These are phyloP conservation scores for Diceros bicornis DNA, from an alignment of 2,797 vertebrate species.

Conservation along the genomic window DNA sequence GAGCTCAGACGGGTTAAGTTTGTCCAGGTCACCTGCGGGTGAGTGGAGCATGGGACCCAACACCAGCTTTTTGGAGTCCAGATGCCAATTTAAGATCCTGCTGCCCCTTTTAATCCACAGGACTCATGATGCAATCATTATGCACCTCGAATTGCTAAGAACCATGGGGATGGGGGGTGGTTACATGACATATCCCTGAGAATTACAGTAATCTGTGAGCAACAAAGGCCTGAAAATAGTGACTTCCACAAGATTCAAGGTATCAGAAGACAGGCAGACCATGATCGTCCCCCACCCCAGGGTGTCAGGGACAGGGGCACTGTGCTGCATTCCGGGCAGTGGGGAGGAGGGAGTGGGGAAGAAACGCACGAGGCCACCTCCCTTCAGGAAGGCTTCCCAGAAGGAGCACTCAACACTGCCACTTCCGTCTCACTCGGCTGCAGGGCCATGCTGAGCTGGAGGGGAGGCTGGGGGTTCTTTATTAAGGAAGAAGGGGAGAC, in stretches of 20 bases:
- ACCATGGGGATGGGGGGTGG: accelerated
- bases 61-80: accelerated
- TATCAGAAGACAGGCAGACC: not conserved
- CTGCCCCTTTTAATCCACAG: not conserved
- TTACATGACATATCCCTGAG: accelerated
- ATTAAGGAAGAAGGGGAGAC: not conserved
- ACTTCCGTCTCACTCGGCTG: accelerated
- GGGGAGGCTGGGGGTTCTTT: not conserved
- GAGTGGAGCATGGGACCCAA: not conserved
- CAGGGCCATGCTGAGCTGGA: accelerated
- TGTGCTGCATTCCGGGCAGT: accelerated
- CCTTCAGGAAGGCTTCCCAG: not conserved
- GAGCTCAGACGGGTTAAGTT: not conserved
- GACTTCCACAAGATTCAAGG: not conserved
- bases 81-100: not conserved
- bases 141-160: not conserved
- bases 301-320: not conserved
- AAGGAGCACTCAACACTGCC: accelerated
- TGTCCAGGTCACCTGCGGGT: accelerated
- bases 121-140: accelerated
- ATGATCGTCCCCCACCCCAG: accelerated
- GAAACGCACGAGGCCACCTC: not conserved
- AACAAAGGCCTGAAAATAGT: not conserved
- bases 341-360: not conserved
- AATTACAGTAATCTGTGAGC: not conserved